A percentile compares a stretch with the other conserved stretches of the same genome.
Evolutionary conservation across 92 coral and sea anemone species (phyloP).

Genomic region (Heliopora coerulea): DNA sequence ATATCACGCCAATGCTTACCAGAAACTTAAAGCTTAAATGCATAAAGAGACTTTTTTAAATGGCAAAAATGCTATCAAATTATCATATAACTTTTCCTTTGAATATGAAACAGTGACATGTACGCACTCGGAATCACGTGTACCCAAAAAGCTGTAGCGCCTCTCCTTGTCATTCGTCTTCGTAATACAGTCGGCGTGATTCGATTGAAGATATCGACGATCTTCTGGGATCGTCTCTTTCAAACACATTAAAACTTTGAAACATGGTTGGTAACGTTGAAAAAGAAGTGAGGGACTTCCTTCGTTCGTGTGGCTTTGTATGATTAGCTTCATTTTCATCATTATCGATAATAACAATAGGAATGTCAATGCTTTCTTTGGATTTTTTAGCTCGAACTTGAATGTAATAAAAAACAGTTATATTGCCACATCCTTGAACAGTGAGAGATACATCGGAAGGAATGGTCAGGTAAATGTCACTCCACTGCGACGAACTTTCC

Average conservation of each 20-base stretch:
- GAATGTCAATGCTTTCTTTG: slow-evolving; percentile 32
- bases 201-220: slow-evolving; percentile 29
- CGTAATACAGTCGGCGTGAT: slow-evolving; percentile 9
- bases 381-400: slow-evolving; percentile 29
- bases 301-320: not conserved
- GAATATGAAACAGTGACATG: no score
- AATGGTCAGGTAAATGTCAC: slow-evolving; percentile 28
- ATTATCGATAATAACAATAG: slow-evolving; percentile 32
- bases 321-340: not conserved
- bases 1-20: no score
- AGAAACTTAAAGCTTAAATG: no score
- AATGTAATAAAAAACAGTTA: slow-evolving; percentile 20
- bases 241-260: slow-evolving; percentile 23
- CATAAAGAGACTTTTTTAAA: no score
- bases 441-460: slow-evolving; percentile 19
- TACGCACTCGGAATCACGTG: no score
- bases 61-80: no score
- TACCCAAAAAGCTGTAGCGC: no score
- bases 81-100: no score
- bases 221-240: slow-evolving; percentile 26
- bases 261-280: slow-evolving; percentile 2
- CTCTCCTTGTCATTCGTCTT: not conserved
- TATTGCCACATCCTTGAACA: slow-evolving; percentile 30
- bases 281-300: slow-evolving; percentile 10
- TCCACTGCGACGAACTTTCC: slow-evolving; percentile 18